These are phyloP conservation scores for Parnassius glacialis DNA, from an alignment of 2,888 invertebrate species.

Conservation along the genomic window DNA sequence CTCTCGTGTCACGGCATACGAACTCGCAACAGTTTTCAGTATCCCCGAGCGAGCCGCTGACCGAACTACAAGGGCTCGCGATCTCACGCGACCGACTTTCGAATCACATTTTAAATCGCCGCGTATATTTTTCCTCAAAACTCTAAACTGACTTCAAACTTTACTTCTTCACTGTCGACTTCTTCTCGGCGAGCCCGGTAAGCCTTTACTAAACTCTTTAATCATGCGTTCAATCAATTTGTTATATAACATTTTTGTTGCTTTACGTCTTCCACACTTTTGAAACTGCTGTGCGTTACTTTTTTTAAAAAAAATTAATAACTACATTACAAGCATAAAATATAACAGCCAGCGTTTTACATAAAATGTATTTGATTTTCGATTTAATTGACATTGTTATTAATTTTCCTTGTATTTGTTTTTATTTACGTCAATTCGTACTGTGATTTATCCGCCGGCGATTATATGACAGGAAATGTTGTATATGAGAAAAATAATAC, in stretches of 20 bases:
- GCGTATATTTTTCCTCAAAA: slow-evolving; percentile 34
- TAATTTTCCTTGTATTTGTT: too few relatives aligned
- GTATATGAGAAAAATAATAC: too few relatives aligned
- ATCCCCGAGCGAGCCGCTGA: slow-evolving; percentile 32
- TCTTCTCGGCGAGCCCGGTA: slow-evolving; percentile 54
- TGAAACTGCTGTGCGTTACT: slow-evolving; percentile 36
- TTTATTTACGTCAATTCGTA: too few relatives aligned
- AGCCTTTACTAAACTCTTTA: slow-evolving; percentile 51
- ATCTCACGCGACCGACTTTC: slow-evolving; percentile 24
- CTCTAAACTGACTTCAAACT: slow-evolving; percentile 42
- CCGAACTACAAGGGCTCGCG: slow-evolving; percentile 29
- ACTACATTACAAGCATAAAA: too few relatives aligned
- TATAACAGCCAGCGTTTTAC: too few relatives aligned
- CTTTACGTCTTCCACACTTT: slow-evolving; percentile 33
- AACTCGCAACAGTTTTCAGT: slow-evolving; percentile 35
- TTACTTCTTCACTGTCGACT: slow-evolving; percentile 40
- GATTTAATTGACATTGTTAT: too few relatives aligned
- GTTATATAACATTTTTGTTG: slow-evolving; percentile 53
- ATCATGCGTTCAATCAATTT: slow-evolving; percentile 40
- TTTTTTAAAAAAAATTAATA: too few relatives aligned
- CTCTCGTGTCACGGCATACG: slow-evolving; percentile 34
- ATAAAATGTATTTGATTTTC: too few relatives aligned
- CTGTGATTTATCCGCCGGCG: too few relatives aligned
- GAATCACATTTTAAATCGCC: slow-evolving; percentile 31
- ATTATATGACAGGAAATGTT: too few relatives aligned